These are phyloP conservation scores for Ectropis crepuscularia DNA, from an alignment of 2,888 invertebrate genomes.

Conservation along the genomic window DNA sequence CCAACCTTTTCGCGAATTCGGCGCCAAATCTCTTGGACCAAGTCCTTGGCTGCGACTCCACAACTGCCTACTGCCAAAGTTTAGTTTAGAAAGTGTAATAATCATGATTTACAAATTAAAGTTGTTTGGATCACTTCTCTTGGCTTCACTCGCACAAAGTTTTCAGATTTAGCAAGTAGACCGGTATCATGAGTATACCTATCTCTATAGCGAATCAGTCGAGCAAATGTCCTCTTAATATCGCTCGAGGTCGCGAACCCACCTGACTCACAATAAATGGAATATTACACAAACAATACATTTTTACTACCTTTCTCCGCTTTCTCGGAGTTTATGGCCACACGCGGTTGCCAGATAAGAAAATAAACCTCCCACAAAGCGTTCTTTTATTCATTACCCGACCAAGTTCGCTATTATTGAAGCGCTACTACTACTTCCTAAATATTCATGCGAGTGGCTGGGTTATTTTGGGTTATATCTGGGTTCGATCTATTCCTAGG, in stretches of 20 bases:
- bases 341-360: conserved; percentile 30
- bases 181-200: too few species aligned
- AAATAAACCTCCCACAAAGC: conserved; percentile 35
- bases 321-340: conserved; percentile 34
- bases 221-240: conserved; percentile 12
- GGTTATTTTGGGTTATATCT: not conserved
- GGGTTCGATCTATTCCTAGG: not conserved
- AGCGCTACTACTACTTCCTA: conserved; percentile 9
- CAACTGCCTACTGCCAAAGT: too few species aligned
- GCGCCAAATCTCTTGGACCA: too few species aligned
- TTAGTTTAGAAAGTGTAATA: too few species aligned
- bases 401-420: conserved; percentile 36
- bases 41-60: too few species aligned
- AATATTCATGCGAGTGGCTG: conserved; percentile 10
- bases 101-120: too few species aligned
- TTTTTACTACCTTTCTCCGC: conserved; percentile 18
- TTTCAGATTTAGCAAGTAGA: too few species aligned
- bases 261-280: conserved; percentile 25
- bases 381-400: conserved; percentile 45
- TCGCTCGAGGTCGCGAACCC: conserved; percentile 20
- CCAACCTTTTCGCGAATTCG: too few species aligned
- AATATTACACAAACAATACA: conserved; percentile 32
- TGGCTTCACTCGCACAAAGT: too few species aligned
- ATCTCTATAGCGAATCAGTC: not conserved
- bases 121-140: too few species aligned